Conservation (phyloP, 2,888 invertebrate species). For the Pyrocoelia pectoralis region DNA sequence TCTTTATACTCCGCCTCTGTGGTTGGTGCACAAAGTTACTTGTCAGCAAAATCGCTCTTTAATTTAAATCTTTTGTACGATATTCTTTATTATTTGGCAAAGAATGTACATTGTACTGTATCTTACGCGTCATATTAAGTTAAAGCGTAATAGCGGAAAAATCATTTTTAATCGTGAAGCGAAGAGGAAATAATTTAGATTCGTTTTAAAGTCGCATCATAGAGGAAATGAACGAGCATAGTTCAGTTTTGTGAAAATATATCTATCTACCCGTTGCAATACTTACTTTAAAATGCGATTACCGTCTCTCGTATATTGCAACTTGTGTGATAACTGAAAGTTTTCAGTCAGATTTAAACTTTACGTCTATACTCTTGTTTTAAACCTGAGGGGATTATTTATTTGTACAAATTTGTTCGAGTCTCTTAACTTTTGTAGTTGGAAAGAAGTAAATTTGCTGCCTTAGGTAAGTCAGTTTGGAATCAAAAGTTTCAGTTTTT, state of each 20-base stretch:
- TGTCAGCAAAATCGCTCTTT: too few relatives aligned
- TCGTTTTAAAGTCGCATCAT: slow-evolving; percentile 2
- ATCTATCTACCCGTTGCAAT: slow-evolving; percentile 24
- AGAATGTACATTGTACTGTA: too few relatives aligned
- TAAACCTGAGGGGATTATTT: slow-evolving; percentile 43
- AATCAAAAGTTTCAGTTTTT: slow-evolving; percentile 32
- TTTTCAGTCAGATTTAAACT: slow-evolving; percentile 38
- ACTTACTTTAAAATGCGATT: slow-evolving; percentile 39
- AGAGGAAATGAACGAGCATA: background rate
- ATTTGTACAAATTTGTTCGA: slow-evolving; percentile 44
- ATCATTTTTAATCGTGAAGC: background rate
- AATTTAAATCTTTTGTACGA: too few relatives aligned
- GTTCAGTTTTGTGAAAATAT: slow-evolving; percentile 19
- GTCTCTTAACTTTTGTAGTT: slow-evolving; percentile 44
- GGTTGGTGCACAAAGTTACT: too few relatives aligned
- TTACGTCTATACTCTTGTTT: slow-evolving; percentile 39
- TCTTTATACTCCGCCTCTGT: too few relatives aligned
- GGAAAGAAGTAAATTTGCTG: slow-evolving; percentile 38
- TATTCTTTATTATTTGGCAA: too few relatives aligned
- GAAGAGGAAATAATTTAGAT: slow-evolving; percentile 5
- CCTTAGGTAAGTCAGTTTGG: slow-evolving; percentile 36
- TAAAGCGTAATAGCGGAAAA: background rate
- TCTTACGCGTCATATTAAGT: too few relatives aligned
- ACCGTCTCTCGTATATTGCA: slow-evolving; percentile 34
- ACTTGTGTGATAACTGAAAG: slow-evolving; percentile 38